Percentiles rank a stretch among this genome's conserved stretches.
Conservation (phyloP, 2,888 invertebrate species). For the Aporophyla nigra region DNA sequence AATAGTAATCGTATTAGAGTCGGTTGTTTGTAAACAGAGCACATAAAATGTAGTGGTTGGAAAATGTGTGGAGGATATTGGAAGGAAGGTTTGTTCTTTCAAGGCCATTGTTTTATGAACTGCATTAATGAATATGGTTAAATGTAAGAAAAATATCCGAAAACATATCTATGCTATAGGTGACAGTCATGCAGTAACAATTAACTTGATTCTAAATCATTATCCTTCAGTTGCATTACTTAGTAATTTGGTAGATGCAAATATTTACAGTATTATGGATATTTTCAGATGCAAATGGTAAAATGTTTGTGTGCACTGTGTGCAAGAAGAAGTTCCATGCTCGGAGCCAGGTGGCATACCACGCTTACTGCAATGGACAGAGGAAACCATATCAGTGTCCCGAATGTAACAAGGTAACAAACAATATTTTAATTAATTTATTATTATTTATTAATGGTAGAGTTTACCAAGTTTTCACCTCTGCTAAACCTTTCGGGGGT, state of each 20-base stretch:
- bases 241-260: background rate
- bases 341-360: constrained; percentile 92
- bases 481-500: background rate
- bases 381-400: constrained; percentile 88
- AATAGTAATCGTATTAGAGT: constrained; percentile 18
- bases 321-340: constrained; percentile 93
- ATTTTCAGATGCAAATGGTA: constrained; percentile 86
- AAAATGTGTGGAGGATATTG: background rate
- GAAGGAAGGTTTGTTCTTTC: background rate
- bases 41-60: background rate
- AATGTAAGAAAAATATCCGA: background rate
- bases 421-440: background rate
- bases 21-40: constrained; percentile 24
- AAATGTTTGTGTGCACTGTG: constrained; percentile 91
- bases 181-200: background rate
- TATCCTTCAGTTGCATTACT: background rate
- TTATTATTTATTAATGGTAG: no score
- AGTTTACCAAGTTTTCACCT: background rate
- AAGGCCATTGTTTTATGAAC: background rate
- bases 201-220: background rate
- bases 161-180: background rate
- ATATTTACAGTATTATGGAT: background rate
- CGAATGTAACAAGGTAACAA: constrained; percentile 82
- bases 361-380: constrained; percentile 92
- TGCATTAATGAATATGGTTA: background rate